Percentiles rank a stretch among this genome's conserved stretches.
Conservation (phyloP, 2,113 vertebrate species). For the Anolis carolinensis region DNA sequence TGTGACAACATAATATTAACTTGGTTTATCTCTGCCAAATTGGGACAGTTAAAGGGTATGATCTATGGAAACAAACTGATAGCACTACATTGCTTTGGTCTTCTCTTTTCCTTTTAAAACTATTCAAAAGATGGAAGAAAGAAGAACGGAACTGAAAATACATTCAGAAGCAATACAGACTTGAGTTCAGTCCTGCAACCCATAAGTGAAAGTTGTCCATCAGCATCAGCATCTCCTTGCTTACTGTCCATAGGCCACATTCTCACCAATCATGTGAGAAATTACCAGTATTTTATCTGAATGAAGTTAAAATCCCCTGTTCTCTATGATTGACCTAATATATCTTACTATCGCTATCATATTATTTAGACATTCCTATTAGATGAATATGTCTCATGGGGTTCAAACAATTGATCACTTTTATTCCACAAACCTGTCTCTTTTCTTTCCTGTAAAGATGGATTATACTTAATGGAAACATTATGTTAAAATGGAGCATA, state of each 20-base stretch:
- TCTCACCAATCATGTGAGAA: neutral
- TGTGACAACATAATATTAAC: no score
- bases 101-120: neutral
- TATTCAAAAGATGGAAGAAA: neutral
- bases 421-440: conserved; percentile 22
- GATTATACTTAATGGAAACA: conserved; percentile 12
- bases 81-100: neutral
- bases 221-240: neutral
- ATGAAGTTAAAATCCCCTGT: neutral
- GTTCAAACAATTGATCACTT: conserved; percentile 36
- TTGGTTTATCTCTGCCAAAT: no score
- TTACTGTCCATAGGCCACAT: neutral
- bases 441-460: conserved; percentile 12
- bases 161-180: neutral
- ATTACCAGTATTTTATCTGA: neutral
- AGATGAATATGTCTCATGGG: conserved; percentile 32
- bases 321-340: neutral
- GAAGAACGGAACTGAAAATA: neutral
- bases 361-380: conserved; percentile 26
- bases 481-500: conserved; percentile 10
- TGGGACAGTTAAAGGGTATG: no score
- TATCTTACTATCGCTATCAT: neutral
- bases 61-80: no score
- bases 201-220: neutral
- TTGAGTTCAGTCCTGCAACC: neutral